A percentile compares a stretch with the other conserved stretches of the same genome.
phyloP scores from a whole-genome alignment of 2,113 vertebrate genomes.

The Burhinus oedicnemus region DNA sequence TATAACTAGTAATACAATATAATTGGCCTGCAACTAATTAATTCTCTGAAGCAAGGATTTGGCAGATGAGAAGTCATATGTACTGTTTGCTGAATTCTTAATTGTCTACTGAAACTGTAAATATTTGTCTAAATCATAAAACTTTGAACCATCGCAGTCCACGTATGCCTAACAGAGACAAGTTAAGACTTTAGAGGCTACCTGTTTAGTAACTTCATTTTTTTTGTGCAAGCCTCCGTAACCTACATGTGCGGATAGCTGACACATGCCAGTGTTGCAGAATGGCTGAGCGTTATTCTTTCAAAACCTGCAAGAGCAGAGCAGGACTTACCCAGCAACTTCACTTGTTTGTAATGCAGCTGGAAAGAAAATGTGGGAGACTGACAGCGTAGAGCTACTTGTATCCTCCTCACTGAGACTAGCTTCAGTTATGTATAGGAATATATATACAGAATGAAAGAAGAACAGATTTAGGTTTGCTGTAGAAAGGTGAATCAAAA shows the following conservation, averaged over 20 bases:
- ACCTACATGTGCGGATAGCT: neutral
- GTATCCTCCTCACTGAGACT: neutral
- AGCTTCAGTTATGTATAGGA: neutral
- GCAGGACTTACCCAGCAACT: neutral
- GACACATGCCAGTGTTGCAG: neutral
- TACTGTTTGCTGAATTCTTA: neutral
- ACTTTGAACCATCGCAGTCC: neutral
- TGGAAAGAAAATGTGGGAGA: neutral
- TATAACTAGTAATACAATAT: neutral
- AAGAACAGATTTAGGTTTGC: neutral
- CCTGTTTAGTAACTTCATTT: neutral
- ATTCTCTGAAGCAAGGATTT: neutral
- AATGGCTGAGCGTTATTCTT: neutral
- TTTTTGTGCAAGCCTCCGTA: neutral
- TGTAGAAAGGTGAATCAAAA: neutral
- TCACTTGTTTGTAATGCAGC: neutral
- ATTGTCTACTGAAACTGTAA: neutral
- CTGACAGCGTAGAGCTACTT: neutral
- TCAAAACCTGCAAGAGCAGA: neutral
- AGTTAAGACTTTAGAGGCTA: neutral
- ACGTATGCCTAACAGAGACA: fast-evolving
- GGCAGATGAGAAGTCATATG: neutral
- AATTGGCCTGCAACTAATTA: neutral
- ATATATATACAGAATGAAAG: neutral
- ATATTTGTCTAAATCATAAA: neutral